phyloP scores from a whole-genome alignment of 2,797 vertebrate genomes.

The Gallinago nigripennis region DNA sequence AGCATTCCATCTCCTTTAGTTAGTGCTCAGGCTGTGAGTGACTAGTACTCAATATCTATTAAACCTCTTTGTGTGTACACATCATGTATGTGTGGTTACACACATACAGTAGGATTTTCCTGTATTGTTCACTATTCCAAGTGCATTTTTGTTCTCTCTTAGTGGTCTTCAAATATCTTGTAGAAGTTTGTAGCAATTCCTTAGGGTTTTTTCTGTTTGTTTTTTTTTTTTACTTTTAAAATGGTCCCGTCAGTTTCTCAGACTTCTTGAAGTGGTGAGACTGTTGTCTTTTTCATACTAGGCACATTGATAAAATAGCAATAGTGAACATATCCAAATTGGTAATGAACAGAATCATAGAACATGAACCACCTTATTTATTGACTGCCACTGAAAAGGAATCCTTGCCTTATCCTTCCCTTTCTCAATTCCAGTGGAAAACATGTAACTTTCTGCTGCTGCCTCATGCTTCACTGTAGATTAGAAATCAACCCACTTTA shows the following conservation, averaged over 20 bases:
- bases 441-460: background rate
- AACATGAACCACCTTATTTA: background rate
- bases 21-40: background rate
- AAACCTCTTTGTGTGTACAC: background rate
- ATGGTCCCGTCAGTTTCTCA: background rate
- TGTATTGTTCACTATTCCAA: background rate
- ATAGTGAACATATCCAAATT: background rate
- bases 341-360: background rate
- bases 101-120: background rate
- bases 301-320: background rate
- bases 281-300: background rate
- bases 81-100: too few species aligned
- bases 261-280: background rate
- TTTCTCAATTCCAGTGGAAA: background rate
- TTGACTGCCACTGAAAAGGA: background rate
- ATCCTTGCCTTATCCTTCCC: background rate
- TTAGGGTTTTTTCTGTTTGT: background rate
- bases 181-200: background rate
- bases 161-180: background rate
- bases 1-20: background rate
- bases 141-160: background rate
- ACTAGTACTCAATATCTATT: background rate
- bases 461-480: background rate
- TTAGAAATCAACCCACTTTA: slow-evolving; percentile 28
- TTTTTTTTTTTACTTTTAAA: background rate